A percentile compares a stretch with the other conserved stretches of the same genome.
Conservation (phyloP, 2,888 invertebrate species). For the Rhingia campestris region DNA sequence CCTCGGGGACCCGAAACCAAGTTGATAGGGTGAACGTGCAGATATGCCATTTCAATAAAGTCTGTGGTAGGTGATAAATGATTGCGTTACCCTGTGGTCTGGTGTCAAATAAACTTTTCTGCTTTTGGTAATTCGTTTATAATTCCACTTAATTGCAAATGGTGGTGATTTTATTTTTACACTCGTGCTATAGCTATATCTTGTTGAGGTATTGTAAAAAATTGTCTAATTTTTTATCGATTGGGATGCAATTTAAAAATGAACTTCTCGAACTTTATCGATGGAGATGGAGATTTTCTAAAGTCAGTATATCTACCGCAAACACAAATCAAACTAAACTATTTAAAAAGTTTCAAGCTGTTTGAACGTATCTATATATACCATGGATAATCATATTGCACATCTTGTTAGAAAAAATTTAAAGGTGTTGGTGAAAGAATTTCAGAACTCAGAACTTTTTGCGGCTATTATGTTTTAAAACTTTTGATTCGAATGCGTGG, state of each 20-base stretch:
- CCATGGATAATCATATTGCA: background rate
- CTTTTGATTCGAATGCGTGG: background rate
- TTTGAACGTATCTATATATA: background rate
- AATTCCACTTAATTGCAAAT: background rate
- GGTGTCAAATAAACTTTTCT: background rate
- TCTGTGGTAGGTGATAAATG: constrained; percentile 1
- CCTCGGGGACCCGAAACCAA: background rate
- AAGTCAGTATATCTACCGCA: background rate
- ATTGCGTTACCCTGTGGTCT: background rate
- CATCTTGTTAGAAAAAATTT: background rate
- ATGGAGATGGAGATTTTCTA: background rate
- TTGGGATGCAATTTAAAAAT: background rate
- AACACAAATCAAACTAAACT: background rate
- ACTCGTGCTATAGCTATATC: background rate
- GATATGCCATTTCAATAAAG: constrained; percentile 1
- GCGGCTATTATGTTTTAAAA: background rate
- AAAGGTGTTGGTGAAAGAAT: background rate
- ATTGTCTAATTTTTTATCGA: too few species aligned
- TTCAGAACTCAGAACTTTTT: background rate
- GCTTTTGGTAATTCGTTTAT: background rate
- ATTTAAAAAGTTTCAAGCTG: background rate
- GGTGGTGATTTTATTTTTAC: background rate
- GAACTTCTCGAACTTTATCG: background rate
- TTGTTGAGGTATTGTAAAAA: background rate
- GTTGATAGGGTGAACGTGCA: constrained; percentile 3